Percentiles rank a stretch among this genome's conserved stretches.
These are phyloP conservation scores for Microctenopoma steveboyesi DNA, from an alignment of 2,797 vertebrate species.

Conservation along the genomic window DNA sequence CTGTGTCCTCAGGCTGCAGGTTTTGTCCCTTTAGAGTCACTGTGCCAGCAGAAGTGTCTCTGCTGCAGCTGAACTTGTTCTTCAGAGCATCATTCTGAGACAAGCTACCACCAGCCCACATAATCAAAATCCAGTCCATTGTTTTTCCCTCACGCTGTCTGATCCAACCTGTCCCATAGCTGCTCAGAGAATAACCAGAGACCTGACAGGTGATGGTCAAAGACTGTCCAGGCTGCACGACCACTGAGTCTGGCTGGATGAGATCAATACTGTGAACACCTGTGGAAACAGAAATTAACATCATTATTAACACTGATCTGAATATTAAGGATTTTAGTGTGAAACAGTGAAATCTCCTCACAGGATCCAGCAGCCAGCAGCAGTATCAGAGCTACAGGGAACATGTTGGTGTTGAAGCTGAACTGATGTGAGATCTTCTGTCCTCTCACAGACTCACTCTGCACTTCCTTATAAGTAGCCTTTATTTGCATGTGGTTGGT, in stretches of 20 bases:
- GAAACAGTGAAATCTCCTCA: too few species aligned
- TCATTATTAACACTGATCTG: not conserved
- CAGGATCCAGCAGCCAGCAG: constrained; percentile 56
- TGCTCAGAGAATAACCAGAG: too few species aligned
- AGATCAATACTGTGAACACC: not conserved
- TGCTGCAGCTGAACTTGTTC: constrained; percentile 16
- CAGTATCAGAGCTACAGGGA: constrained; percentile 52
- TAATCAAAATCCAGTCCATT: constrained; percentile 8
- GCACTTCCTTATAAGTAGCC: too few species aligned
- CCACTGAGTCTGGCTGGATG: not conserved
- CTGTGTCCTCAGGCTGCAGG: constrained; percentile 23
- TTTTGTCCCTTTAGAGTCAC: constrained; percentile 12
- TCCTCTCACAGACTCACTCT: too few species aligned
- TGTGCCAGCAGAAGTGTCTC: not conserved
- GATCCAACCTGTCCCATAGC: constrained; percentile 10
- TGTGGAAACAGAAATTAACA: not conserved
- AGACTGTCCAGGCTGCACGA: not conserved
- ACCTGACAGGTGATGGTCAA: too few species aligned
- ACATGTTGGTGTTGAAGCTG: constrained; percentile 34
- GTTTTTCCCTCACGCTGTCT: constrained; percentile 20
- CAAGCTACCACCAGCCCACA: not conserved
- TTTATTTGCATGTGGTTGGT: too few species aligned
- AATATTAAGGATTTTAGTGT: too few species aligned
- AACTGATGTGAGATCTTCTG: not conserved
- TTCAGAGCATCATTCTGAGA: not conserved